Evolutionary conservation across 2,888 invertebrate genomes (phyloP).

Genomic region (Luperina nickerlii): DNA sequence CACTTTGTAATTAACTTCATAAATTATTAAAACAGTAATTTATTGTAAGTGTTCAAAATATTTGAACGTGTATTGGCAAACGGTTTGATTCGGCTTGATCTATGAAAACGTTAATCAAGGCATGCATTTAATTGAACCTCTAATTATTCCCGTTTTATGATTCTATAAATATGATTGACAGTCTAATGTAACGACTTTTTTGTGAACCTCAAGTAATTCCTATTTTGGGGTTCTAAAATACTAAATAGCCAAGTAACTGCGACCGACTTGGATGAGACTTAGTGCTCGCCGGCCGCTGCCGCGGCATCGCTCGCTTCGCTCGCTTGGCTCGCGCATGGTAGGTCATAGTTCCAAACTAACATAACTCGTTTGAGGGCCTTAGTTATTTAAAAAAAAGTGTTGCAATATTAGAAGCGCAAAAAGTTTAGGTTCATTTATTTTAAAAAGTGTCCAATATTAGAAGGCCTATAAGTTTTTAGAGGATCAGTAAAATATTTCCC

Average conservation of each 20-base stretch:
- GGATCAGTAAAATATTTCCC: neutral
- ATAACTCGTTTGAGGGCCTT: no score
- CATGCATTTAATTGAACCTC: neutral
- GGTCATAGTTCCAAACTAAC: no score
- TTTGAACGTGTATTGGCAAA: neutral
- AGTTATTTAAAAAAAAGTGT: no score
- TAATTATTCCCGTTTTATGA: neutral
- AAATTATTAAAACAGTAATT: constrained; percentile 1
- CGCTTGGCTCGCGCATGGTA: neutral
- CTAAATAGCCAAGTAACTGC: no score
- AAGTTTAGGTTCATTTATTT: neutral
- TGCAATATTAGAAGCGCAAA: neutral
- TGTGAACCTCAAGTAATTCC: neutral
- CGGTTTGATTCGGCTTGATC: constrained; percentile 10
- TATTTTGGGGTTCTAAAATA: neutral
- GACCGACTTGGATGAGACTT: no score
- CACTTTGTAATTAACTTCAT: constrained; percentile 13
- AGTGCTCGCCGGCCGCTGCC: no score
- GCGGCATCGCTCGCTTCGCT: neutral
- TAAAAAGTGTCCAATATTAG: neutral
- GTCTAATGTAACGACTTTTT: neutral
- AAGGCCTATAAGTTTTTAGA: neutral
- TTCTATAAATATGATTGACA: neutral
- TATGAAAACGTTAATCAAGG: constrained; percentile 20
- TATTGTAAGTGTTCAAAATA: constrained; percentile 1